Base-by-base conservation (phyloP, 2,113 vertebrate genomes). In the Clarias macrocephalus region DNA sequence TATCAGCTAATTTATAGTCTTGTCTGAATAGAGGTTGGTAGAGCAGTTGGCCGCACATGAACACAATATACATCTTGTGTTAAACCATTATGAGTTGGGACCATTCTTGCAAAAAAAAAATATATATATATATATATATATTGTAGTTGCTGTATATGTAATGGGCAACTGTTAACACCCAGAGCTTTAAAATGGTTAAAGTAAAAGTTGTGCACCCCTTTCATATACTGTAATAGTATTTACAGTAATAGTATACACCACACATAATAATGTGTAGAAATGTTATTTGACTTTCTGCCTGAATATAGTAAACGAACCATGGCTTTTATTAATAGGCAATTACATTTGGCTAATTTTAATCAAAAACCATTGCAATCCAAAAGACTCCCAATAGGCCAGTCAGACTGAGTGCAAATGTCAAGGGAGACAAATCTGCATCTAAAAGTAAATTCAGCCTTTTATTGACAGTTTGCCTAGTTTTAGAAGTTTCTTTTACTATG, bases 361-460 rank as follows among this genome's bases (percentile, higher is more conserved):
- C 19, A 30, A 12, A 59, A 77, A 52, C 66, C 83, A 85, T 10
- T 11, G 54, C 73, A 62, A 57, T 80, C 28, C 60, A 28, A 70
- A 85, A 28, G 79, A 85, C 10, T 87, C 89, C 92, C 87, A 65
- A 80, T 91, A 91, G 90, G 88, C 91, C 83, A 88, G 86, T 82
- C 76, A 33, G 88, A 93, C 92, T 92, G 91, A 91, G 90, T 91
- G 88, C 89, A 92, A 92, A 94, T 94, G 92, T 92, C 92, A 93
- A 86, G 79, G 75, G 83, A 89, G 89, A 92, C 25, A 91, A 91
- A 90, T 91, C 89, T 93, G 86, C 90, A n/a, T n/a, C n/a, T n/a
- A 88, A 10, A 21, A 62, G 62, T 83, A 33, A 86, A 54, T 85
- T 80, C 52, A 54, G 15, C 66, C 81, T 70, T 48, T 83, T 48